Evolutionary conservation across 2,113 vertebrate species (phyloP).

Genomic region (Takifugu flavidus): DNA sequence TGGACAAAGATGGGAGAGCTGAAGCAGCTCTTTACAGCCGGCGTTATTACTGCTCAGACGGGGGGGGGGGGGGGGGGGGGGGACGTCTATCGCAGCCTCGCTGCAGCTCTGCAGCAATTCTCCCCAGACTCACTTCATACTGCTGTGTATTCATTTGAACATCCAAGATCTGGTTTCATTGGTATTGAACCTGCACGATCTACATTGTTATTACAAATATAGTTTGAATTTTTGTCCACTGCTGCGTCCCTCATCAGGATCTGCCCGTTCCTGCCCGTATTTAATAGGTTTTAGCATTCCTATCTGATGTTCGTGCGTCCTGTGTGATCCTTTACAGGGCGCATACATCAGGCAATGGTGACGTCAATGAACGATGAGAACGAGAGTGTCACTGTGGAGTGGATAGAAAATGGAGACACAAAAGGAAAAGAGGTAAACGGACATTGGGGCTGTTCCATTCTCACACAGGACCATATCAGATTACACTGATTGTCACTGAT

Average conservation of each 20-base stretch:
- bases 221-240: too few relatives aligned
- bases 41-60: conserved; percentile 22
- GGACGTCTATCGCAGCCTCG: background rate
- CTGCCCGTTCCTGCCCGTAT: background rate
- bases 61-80: conserved; percentile 21
- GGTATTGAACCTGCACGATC: too few relatives aligned
- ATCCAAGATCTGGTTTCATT: background rate
- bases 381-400: conserved; percentile 96
- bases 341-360: conserved; percentile 98
- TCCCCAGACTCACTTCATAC: background rate
- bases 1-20: conserved; percentile 28
- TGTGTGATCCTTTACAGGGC: conserved; percentile 67
- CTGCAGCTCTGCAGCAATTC: conserved; percentile 34
- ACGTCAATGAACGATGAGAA: conserved; percentile 95
- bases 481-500: too few relatives aligned
- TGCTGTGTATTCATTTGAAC: background rate
- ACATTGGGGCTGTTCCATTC: background rate
- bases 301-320: background rate
- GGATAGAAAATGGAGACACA: conserved; percentile 98
- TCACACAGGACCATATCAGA: too few relatives aligned
- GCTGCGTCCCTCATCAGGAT: too few relatives aligned
- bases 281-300: background rate
- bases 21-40: conserved; percentile 20
- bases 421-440: conserved; percentile 93
- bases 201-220: too few relatives aligned